Evolutionary conservation across 2,888 invertebrate species (phyloP).

Genomic region (Sphecodes monilicornis): DNA sequence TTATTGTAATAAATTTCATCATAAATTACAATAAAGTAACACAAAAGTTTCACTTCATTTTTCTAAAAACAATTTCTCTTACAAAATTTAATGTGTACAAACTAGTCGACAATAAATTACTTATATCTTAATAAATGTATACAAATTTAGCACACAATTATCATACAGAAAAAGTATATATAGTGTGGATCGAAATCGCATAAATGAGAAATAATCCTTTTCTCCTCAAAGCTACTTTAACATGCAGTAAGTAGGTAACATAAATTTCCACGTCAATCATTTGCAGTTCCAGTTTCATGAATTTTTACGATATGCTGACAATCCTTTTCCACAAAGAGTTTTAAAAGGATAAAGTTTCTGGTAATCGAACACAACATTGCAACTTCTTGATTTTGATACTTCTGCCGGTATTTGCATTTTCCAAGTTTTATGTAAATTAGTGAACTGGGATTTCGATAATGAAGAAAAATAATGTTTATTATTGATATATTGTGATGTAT

Average conservation of each 20-base stretch:
- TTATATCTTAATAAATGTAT: constrained; percentile 53
- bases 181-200: constrained; percentile 35
- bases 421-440: constrained; percentile 58
- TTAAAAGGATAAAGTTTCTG: constrained; percentile 63
- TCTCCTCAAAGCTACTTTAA: constrained; percentile 28
- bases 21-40: constrained; percentile 51
- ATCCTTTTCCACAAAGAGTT: constrained; percentile 47
- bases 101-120: constrained; percentile 53
- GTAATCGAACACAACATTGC: constrained; percentile 64
- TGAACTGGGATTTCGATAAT: constrained; percentile 66
- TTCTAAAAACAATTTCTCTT: constrained; percentile 56
- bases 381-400: constrained; percentile 71
- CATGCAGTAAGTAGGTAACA: constrained; percentile 50
- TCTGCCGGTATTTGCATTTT: constrained; percentile 51
- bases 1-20: constrained; percentile 10
- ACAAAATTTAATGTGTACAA: constrained; percentile 64
- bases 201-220: constrained; percentile 39
- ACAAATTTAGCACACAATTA: constrained; percentile 60
- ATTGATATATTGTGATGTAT: constrained; percentile 40
- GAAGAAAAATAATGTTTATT: constrained; percentile 65
- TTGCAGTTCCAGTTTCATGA: constrained; percentile 61
- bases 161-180: constrained; percentile 47
- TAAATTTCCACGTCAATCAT: constrained; percentile 66
- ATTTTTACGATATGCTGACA: constrained; percentile 66
- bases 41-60: constrained; percentile 37